Evolutionary conservation across 2,888 invertebrate genomes (phyloP).

Genomic region (Hesperia comma): DNA sequence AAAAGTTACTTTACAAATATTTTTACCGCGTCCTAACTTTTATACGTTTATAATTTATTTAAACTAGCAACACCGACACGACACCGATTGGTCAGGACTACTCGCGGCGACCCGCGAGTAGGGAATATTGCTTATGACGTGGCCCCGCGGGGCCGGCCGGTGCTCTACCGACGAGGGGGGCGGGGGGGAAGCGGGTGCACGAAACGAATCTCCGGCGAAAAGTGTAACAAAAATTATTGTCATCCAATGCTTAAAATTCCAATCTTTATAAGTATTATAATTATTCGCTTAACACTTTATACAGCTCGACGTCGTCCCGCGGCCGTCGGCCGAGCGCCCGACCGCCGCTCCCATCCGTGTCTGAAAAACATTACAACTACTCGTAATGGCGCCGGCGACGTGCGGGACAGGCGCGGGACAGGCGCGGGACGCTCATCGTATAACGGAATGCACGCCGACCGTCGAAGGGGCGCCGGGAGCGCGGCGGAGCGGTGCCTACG

Average conservation of each 20-base stretch:
- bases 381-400: conserved; percentile 52
- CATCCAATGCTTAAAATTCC: conserved; percentile 80
- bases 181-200: conserved; percentile 1
- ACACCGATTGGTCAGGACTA: conserved; percentile 78
- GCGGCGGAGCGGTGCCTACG: conserved; percentile 35
- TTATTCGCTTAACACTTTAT: conserved; percentile 71
- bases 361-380: conserved; percentile 70
- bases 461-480: neutral
- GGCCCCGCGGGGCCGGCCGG: conserved; percentile 39
- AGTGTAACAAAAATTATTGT: conserved; percentile 82
- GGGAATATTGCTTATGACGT: conserved; percentile 66
- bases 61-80: conserved; percentile 74
- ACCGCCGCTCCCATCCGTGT: conserved; percentile 55
- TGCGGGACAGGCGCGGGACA: no score
- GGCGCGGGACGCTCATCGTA: neutral
- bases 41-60: conserved; percentile 50
- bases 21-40: conserved; percentile 49
- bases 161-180: conserved; percentile 22
- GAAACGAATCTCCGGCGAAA: conserved; percentile 58
- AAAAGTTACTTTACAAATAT: conserved; percentile 56
- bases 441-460: conserved; percentile 40
- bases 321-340: conserved; percentile 48
- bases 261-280: conserved; percentile 65
- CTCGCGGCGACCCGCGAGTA: conserved; percentile 59
- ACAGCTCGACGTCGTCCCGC: conserved; percentile 65